phyloP scores from a whole-genome alignment of 2,888 invertebrate genomes.

The Eurois occulta region DNA sequence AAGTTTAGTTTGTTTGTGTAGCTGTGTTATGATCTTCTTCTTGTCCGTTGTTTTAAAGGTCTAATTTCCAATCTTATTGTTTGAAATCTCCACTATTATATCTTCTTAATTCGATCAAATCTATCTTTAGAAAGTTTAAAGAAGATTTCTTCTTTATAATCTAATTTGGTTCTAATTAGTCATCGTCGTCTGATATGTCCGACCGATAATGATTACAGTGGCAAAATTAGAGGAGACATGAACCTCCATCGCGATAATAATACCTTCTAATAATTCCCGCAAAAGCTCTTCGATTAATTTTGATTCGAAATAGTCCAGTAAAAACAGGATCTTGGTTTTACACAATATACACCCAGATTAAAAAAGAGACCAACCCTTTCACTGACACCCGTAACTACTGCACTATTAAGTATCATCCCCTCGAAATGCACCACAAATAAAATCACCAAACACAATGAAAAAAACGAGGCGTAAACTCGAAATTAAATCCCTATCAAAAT shows the following conservation, averaged over 20 bases:
- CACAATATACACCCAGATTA: background rate
- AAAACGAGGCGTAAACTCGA: constrained; percentile 67
- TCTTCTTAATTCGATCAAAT: background rate
- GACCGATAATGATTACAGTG: background rate
- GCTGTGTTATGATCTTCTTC: constrained; percentile 21
- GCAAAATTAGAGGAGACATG: background rate
- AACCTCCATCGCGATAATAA: background rate
- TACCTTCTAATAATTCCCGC: background rate
- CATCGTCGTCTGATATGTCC: too few species aligned
- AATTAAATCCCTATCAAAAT: constrained; percentile 80
- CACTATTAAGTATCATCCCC: constrained; percentile 37
- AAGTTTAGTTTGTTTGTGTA: constrained; percentile 50
- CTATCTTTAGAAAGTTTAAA: background rate
- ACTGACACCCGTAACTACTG: constrained; percentile 40
- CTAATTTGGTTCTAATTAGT: background rate
- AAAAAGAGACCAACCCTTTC: constrained; percentile 26
- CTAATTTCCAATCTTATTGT: background rate
- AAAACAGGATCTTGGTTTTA: background rate
- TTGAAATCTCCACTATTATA: background rate
- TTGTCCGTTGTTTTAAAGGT: background rate
- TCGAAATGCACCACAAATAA: constrained; percentile 50
- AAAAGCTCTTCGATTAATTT: background rate
- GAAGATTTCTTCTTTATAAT: too few species aligned
- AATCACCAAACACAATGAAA: constrained; percentile 59
- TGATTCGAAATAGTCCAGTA: background rate